Percentiles rank a stretch among this genome's conserved stretches.
These are phyloP conservation scores for Oreocharis arfaki DNA, from an alignment of 2,113 vertebrate genomes.

Conservation along the genomic window DNA sequence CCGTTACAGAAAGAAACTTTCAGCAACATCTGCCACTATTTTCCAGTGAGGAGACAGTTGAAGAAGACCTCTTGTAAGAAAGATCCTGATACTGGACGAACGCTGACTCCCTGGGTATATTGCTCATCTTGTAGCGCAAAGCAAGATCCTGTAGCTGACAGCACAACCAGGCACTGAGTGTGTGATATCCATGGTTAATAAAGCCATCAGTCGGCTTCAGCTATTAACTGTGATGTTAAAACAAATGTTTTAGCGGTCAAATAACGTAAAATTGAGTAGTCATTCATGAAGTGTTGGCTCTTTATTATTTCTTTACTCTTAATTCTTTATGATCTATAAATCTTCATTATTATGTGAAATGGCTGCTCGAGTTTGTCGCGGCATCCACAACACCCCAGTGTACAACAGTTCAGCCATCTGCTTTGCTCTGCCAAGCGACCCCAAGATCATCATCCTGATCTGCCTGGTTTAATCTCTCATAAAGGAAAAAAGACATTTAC, in stretches of 20 bases:
- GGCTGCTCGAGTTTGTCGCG: rapidly evolving
- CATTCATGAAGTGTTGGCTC: neutral
- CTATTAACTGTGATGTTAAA: neutral
- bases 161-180: neutral
- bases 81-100: neutral
- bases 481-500: neutral
- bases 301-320: neutral
- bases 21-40: neutral
- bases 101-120: neutral
- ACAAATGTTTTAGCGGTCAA: neutral
- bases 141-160: neutral
- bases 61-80: neutral
- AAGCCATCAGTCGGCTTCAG: neutral
- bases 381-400: rapidly evolving
- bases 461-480: neutral
- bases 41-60: neutral
- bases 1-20: neutral
- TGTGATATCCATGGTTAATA: neutral
- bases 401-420: no score
- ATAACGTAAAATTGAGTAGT: neutral
- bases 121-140: neutral
- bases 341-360: neutral
- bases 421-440: neutral
- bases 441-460: rapidly evolving
- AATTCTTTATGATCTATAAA: neutral